These are phyloP conservation scores for Brachionus manjavacas DNA, from an alignment of 1,140 invertebrate species.

Conservation along the genomic window DNA sequence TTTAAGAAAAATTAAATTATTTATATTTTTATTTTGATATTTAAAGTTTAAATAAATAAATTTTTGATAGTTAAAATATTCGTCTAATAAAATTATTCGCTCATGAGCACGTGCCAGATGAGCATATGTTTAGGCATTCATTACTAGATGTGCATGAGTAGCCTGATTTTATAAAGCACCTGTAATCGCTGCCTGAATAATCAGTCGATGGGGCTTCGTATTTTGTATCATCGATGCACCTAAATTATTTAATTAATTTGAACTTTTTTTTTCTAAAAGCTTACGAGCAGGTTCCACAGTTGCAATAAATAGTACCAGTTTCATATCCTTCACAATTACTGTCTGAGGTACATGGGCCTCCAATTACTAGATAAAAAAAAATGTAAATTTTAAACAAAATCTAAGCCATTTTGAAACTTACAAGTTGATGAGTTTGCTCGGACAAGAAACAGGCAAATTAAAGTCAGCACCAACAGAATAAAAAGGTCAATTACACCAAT, in stretches of 20 bases:
- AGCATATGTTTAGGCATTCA: not conserved
- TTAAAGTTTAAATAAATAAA: not conserved
- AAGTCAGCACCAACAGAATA: not conserved
- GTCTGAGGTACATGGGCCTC: not conserved
- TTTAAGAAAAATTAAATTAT: too few relatives aligned
- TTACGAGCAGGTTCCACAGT: slow-evolving; percentile 12
- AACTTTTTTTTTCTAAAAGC: not conserved
- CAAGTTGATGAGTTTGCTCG: not conserved
- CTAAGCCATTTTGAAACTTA: not conserved
- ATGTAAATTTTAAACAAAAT: not conserved
- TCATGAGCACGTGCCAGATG: not conserved
- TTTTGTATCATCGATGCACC: not conserved
- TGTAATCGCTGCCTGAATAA: slow-evolving; percentile 3
- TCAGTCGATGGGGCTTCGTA: not conserved
- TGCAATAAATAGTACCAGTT: not conserved
- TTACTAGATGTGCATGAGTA: not conserved
- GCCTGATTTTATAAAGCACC: not conserved
- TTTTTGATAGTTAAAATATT: not conserved
- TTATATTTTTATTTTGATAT: too few relatives aligned
- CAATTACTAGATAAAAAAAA: not conserved
- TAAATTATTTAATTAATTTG: not conserved
- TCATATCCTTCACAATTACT: slow-evolving; percentile 5
- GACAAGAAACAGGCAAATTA: not conserved
- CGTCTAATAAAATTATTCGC: not conserved
- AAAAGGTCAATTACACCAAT: not conserved